phyloP scores from a whole-genome alignment of 2,797 vertebrate species.

The Sylvia borin region DNA sequence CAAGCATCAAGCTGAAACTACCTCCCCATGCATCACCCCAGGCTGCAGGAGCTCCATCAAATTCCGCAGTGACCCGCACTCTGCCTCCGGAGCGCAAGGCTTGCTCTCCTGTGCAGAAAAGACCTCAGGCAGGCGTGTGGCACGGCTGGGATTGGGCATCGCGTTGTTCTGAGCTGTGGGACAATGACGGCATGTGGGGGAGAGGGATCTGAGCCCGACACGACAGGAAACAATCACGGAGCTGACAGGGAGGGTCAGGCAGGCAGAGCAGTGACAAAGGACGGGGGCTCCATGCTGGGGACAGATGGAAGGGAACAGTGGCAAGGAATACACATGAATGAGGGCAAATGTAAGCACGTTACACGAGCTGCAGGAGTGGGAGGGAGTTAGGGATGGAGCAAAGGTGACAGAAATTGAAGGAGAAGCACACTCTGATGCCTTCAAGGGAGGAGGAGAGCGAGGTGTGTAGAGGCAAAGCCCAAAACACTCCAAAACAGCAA shows the following conservation, averaged over 20 bases:
- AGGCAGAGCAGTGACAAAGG: slow-evolving; percentile 44
- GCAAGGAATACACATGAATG: background rate
- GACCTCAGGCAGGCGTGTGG: background rate
- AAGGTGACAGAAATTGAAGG: background rate
- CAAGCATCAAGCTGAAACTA: background rate
- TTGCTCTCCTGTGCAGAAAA: background rate
- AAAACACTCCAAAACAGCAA: background rate
- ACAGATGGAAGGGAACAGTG: slow-evolving; percentile 30
- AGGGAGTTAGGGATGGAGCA: background rate
- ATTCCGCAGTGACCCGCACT: background rate
- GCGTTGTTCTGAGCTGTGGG: background rate
- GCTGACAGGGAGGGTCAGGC: slow-evolving; percentile 36
- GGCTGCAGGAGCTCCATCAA: accelerated
- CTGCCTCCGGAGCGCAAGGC: background rate
- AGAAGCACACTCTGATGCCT: background rate
- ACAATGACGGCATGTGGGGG: background rate
- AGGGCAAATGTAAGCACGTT: background rate
- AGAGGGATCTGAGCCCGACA: background rate
- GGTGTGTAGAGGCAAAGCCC: background rate
- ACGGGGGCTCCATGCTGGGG: background rate
- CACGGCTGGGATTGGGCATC: background rate
- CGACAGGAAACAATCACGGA: background rate
- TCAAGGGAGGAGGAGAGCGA: background rate
- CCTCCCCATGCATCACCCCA: background rate
- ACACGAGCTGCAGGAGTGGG: background rate